Conservation (phyloP, 2,888 invertebrate species). For the Nephrotoma guestfalica region DNA sequence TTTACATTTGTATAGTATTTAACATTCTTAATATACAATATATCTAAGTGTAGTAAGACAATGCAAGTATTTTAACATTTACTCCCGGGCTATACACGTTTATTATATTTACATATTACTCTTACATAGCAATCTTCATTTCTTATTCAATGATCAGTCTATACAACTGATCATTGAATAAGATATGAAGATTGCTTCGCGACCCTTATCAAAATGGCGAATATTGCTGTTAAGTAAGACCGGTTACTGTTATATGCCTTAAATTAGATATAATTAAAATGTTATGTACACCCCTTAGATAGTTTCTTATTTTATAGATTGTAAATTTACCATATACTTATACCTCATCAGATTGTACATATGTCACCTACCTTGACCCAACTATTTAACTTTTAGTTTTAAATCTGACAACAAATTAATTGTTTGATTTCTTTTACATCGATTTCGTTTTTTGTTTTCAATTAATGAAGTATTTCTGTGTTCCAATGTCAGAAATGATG, state of each 20-base stretch:
- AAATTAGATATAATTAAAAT: not conserved
- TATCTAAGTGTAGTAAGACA: not conserved
- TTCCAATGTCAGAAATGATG: not conserved
- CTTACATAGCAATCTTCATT: too few species aligned
- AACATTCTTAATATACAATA: not conserved
- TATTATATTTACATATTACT: not conserved
- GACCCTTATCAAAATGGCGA: not conserved
- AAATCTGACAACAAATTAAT: not conserved
- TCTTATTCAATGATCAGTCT: too few species aligned
- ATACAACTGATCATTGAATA: not conserved
- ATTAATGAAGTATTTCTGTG: not conserved
- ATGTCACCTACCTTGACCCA: not conserved
- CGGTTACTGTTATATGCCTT: not conserved
- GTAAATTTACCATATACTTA: too few species aligned
- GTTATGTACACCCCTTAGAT: not conserved
- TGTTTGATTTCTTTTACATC: not conserved
- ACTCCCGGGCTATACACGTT: not conserved
- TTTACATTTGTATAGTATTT: not conserved
- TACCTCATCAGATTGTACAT: too few species aligned
- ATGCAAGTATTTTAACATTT: not conserved
- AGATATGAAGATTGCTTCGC: not conserved
- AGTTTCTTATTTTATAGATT: not conserved
- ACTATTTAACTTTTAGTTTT: not conserved
- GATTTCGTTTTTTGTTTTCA: not conserved
- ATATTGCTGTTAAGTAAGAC: not conserved